Percentiles rank a stretch among this genome's conserved stretches.
phyloP scores from a whole-genome alignment of 2,113 vertebrate genomes.

The Gorsachius goisagi region DNA sequence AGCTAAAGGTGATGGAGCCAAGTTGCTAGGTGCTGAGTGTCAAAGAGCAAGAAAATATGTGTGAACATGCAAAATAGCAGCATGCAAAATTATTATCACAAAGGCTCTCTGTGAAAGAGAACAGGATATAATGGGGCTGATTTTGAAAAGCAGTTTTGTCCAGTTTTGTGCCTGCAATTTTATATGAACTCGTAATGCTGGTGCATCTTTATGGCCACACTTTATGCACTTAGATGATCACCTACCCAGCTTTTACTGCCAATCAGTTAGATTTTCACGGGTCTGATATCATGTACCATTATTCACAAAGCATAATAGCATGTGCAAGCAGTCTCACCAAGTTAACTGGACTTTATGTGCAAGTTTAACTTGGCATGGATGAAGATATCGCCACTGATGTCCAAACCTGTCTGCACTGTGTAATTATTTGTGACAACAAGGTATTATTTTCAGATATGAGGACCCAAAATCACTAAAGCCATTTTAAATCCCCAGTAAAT shows the following conservation, averaged over 20 bases:
- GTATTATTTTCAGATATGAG: background rate
- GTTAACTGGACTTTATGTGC: background rate
- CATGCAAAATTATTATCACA: background rate
- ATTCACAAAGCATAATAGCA: background rate
- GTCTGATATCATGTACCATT: background rate
- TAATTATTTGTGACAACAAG: background rate
- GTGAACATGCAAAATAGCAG: background rate
- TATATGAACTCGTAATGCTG: background rate
- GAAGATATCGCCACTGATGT: background rate
- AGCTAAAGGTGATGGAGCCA: background rate
- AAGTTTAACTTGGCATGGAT: background rate
- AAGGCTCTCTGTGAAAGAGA: background rate
- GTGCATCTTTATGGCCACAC: background rate
- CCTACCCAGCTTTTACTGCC: background rate
- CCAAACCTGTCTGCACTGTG: background rate
- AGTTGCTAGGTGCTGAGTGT: background rate
- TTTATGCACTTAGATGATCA: background rate
- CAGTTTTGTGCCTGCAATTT: background rate
- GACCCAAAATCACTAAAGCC: background rate
- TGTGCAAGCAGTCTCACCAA: background rate
- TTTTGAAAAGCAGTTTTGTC: background rate
- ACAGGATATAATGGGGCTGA: background rate
- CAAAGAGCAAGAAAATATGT: background rate
- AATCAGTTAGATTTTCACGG: background rate
- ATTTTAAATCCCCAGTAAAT: background rate